A percentile compares a stretch with the other conserved stretches of the same genome.
Evolutionary conservation across 2,888 invertebrate genomes (phyloP).

Genomic region (Drosophila nigritarsus): DNA sequence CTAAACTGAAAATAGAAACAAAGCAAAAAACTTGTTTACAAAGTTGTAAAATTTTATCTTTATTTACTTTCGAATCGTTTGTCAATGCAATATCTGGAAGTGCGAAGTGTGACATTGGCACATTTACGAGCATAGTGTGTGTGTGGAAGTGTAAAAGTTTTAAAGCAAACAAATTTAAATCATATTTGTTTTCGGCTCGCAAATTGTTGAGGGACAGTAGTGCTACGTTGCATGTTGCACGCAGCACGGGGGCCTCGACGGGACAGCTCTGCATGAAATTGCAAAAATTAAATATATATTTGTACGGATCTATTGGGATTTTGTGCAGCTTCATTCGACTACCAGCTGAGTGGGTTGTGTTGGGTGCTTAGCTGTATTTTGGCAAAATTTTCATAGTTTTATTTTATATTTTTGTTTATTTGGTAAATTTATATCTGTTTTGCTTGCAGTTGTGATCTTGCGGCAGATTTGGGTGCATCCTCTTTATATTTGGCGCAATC

Average conservation of each 20-base stretch:
- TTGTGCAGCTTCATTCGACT: slow-evolving; percentile 38
- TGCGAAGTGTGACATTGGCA: slow-evolving; percentile 48
- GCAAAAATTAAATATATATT: slow-evolving; percentile 75
- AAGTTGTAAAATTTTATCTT: slow-evolving; percentile 26
- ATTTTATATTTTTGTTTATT: background rate
- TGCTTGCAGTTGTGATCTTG: slow-evolving; percentile 65
- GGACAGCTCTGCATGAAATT: slow-evolving; percentile 55
- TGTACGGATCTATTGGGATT: slow-evolving; percentile 52
- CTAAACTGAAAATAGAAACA: background rate
- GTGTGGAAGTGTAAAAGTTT: slow-evolving; percentile 45
- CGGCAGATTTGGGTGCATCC: slow-evolving; percentile 40
- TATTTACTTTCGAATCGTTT: slow-evolving; percentile 31
- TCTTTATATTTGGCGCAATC: slow-evolving; percentile 46
- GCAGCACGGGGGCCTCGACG: slow-evolving; percentile 30
- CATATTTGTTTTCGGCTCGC: slow-evolving; percentile 65
- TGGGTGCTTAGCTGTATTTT: slow-evolving; percentile 40
- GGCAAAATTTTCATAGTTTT: slow-evolving; percentile 12
- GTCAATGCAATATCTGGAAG: slow-evolving; percentile 13
- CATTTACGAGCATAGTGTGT: slow-evolving; percentile 45
- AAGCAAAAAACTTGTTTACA: background rate
- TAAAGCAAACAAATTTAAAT: slow-evolving; percentile 64
- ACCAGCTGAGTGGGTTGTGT: slow-evolving; percentile 9
- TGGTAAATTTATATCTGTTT: slow-evolving; percentile 61
- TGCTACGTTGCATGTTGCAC: slow-evolving; percentile 42
- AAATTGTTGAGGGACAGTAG: slow-evolving; percentile 49